Percentiles rank a stretch among this genome's conserved stretches.
phyloP scores from a whole-genome alignment of 2,113 vertebrate genomes.

The Panthera leo region DNA sequence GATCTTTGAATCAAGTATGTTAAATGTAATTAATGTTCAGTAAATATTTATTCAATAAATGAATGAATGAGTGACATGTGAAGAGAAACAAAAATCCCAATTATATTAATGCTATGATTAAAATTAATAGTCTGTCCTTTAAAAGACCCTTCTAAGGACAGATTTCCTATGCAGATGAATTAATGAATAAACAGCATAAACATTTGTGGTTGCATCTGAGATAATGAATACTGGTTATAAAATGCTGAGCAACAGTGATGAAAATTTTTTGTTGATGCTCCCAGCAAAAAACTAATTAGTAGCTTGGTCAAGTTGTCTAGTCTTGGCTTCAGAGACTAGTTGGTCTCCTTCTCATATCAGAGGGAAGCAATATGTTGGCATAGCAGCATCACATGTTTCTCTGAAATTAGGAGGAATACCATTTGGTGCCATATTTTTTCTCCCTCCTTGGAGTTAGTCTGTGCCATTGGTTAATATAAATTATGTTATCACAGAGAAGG shows the following conservation, averaged over 20 bases:
- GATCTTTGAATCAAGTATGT: conserved; percentile 40
- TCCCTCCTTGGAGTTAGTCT: background rate
- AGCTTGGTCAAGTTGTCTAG: conserved; percentile 35
- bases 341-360: background rate
- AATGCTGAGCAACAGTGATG: background rate
- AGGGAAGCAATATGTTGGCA: background rate
- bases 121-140: conserved; percentile 61
- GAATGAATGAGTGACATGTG: conserved; percentile 57
- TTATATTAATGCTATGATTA: conserved; percentile 60
- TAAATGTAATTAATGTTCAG: conserved; percentile 49
- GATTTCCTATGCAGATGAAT: conserved; percentile 60
- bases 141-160: conserved; percentile 54
- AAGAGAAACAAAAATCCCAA: conserved; percentile 61
- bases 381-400: background rate
- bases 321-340: background rate
- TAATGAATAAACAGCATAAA: conserved; percentile 48
- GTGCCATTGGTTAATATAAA: background rate
- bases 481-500: background rate
- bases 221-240: conserved; percentile 32
- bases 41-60: conserved; percentile 71
- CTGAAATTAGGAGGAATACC: background rate
- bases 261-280: conserved; percentile 57
- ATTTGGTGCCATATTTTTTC: conserved; percentile 1
- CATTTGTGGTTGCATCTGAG: conserved; percentile 6
- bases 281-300: conserved; percentile 53